phyloP scores from a whole-genome alignment of 2,888 invertebrate species.

The Melolontha melolontha region DNA sequence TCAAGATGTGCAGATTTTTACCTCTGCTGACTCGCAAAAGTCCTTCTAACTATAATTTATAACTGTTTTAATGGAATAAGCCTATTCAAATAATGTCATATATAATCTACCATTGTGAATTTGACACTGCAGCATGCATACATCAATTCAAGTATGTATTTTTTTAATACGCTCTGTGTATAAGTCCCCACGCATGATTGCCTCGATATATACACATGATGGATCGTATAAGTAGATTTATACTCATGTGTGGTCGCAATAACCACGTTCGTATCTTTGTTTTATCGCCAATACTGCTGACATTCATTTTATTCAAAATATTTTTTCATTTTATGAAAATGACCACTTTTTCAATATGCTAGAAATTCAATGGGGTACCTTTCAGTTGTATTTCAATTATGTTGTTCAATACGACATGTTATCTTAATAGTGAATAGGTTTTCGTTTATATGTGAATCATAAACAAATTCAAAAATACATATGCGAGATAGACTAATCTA shows the following conservation, averaged over 20 bases:
- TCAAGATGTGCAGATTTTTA: too few species aligned
- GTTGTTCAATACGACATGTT: too few species aligned
- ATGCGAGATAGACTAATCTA: too few species aligned
- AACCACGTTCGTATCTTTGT: conserved; percentile 3
- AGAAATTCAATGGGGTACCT: too few species aligned
- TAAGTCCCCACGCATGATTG: conserved; percentile 39
- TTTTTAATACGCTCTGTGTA: too few species aligned
- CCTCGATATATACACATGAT: conserved; percentile 45
- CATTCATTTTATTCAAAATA: too few species aligned
- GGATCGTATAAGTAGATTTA: conserved; percentile 46
- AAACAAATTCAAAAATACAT: too few species aligned
- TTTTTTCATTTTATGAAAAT: too few species aligned
- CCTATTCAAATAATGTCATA: conserved; percentile 17
- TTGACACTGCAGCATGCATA: conserved; percentile 18
- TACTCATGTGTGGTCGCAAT: conserved; percentile 44
- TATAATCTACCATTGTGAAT: conserved; percentile 9
- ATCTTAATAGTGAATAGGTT: too few species aligned
- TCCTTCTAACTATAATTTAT: conserved; percentile 10
- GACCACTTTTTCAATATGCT: too few species aligned
- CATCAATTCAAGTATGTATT: conserved; percentile 13
- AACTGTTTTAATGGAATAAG: conserved; percentile 11
- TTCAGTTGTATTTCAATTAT: too few species aligned
- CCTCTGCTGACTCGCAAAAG: neutral
- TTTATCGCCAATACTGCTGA: conserved; percentile 1
- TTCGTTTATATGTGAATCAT: too few species aligned